Evolutionary conservation across 2,888 invertebrate genomes (phyloP).

Genomic region (Dendrolimus houi): DNA sequence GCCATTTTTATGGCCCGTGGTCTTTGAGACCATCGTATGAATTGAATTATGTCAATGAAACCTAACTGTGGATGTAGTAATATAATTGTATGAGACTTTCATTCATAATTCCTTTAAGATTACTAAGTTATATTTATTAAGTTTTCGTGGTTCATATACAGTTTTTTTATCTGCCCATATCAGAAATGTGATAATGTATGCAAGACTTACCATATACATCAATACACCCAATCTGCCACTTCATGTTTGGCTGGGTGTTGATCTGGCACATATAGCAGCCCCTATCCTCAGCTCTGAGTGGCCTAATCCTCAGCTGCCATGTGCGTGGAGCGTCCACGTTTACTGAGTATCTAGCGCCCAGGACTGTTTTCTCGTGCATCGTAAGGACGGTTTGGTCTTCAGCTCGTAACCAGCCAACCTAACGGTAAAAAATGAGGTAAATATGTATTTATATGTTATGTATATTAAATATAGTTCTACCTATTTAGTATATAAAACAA

Average conservation of each 20-base stretch:
- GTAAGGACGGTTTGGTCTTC: constrained; percentile 94
- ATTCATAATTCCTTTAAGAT: too few species aligned
- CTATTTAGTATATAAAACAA: too few species aligned
- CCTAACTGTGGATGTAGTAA: too few species aligned
- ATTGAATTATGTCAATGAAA: too few species aligned
- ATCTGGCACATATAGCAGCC: constrained; percentile 96
- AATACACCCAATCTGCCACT: constrained; percentile 90
- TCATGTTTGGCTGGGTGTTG: constrained; percentile 89
- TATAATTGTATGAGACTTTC: too few species aligned
- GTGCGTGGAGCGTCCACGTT: constrained; percentile 88
- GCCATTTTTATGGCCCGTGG: too few species aligned
- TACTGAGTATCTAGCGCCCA: constrained; percentile 88
- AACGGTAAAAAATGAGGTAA: constrained; percentile 20
- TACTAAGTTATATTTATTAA: too few species aligned
- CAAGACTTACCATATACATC: constrained; percentile 87
- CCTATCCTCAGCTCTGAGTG: constrained; percentile 87
- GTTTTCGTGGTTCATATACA: too few species aligned
- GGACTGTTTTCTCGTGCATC: constrained; percentile 89
- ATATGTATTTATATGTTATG: too few species aligned
- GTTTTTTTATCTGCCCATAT: not conserved
- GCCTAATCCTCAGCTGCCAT: constrained; percentile 90
- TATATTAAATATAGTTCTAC: too few species aligned
- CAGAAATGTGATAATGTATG: not conserved
- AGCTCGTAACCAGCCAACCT: constrained; percentile 94
- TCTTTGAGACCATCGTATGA: too few species aligned